Base-by-base conservation (phyloP, 2,888 invertebrate genomes). In the Ephialtes manifestator region DNA sequence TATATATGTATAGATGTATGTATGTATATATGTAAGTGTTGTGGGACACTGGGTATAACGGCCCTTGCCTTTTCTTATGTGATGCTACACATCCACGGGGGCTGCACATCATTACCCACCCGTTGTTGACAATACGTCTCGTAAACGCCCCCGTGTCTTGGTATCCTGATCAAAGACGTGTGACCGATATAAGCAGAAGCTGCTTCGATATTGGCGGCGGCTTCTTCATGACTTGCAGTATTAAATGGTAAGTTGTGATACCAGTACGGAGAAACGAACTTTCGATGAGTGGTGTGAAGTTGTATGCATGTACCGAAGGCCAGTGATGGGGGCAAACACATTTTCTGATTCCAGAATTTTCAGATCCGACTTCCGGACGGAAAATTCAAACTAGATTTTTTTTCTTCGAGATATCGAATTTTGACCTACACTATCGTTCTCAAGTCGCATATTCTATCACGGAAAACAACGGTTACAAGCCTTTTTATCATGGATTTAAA, bases 71-170 rank as follows among this genome's bases (percentile, higher is more conserved):
- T 88, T 87, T 87, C 81, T 60, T 39, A 48, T 86, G 81, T 78
- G 87, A 86, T n/a, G n/a, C 18, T 51, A 39, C 78, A 74, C 53
- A 77, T 35, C 58, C 58, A 75, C 87, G 84, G 89, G 92, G 90
- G 88, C 90, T 90, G 90, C 90, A 90, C 90, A 89, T 92, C 92
- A 93, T 93, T 92, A 92, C 90, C 90, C 90, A 87, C 89, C 82
- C 88, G 91, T 89, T 92, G 92, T 92, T 92, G 92, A 92, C 92
- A 92, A 90, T 90, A 88, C 87, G 90, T 91, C 39, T 39, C 92
- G 91, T 92, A 93, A 93, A 92, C 91, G 92, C 90, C 89, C 89
- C 88, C 90, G 18, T 51, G 39, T 15, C 46, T 46, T 15, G 39
- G 71, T 51, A 48, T 60, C 78, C 24, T 48, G 68, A 74, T 84